Base-by-base conservation (phyloP, 2,888 invertebrate species). In the Craniophora ligustri region DNA sequence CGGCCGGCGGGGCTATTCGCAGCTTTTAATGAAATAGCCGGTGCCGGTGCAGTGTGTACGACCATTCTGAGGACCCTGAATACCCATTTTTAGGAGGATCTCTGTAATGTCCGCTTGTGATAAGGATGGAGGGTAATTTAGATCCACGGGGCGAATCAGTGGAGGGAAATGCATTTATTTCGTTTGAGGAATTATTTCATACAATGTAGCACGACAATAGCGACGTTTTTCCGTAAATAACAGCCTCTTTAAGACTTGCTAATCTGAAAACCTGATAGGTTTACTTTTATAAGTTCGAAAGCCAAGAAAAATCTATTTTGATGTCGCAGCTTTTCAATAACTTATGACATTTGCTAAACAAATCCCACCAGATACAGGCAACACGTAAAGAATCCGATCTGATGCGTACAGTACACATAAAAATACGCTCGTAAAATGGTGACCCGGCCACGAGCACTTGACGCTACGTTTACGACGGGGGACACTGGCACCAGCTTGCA, bases 21-120 rank as follows among this genome's bases (percentile, higher is more conserved):
- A 64, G 71, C 61, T 59, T 73, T 67, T 64, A 73, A 73, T 74
- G 67, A 67, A 73, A 74, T 59, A 44, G 54, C 54, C 58, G 18
- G 23, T 40, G 54, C 54, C 58, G 19, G 18, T 19, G 73, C 66
- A 69, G 30, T 62, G 50, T 51, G 62, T 62, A 55, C 39, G 40
- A 30, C 53, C 39, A 57, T 62, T 66, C 21, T 38, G 49, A 32
- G 38, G 59, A 55, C 55, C 51, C 35, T 44, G 46, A 58, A 54
- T 46, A 18, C 47, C 41, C 26, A 47, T 55, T 74, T 71, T 72
- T 67, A 44, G 56, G 46, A 49, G 50, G 47, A 60, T 71, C 55
- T 45, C 42, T 57, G 57, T 71, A 68, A 69, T 62, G 50, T 32
- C 39, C 50, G 41, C 15, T 53, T 47, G 49, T 42, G 55, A 72